A percentile compares a stretch with the other conserved stretches of the same genome.
Evolutionary conservation across 2,888 invertebrate genomes (phyloP).

Genomic region (Eilema depressum): DNA sequence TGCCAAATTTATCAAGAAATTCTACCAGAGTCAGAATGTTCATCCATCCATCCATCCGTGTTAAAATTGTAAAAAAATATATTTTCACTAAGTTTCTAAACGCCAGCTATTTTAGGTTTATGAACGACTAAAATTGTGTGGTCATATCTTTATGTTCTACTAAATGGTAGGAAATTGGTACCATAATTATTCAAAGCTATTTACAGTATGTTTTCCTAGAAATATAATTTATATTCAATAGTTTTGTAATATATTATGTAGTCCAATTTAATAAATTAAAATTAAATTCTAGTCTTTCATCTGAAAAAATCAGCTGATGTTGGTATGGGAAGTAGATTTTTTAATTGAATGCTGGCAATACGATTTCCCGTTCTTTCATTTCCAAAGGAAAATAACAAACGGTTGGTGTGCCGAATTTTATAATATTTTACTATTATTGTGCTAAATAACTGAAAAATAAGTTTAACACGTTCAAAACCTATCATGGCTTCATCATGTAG

Average conservation of each 20-base stretch:
- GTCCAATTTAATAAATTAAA: background rate
- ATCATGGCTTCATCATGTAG: slow-evolving; percentile 25
- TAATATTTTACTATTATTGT: slow-evolving; percentile 47
- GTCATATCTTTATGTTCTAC: background rate
- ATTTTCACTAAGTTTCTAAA: background rate
- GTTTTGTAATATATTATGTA: background rate
- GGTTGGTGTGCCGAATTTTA: slow-evolving; percentile 73
- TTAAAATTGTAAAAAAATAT: background rate
- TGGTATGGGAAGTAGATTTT: slow-evolving; percentile 5
- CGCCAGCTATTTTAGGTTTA: background rate
- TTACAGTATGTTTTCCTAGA: background rate
- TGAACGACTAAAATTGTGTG: background rate
- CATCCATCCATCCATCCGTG: too few species aligned
- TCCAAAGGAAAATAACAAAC: slow-evolving; percentile 72
- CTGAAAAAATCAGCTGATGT: background rate
- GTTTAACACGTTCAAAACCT: slow-evolving; percentile 28
- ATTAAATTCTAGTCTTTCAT: background rate
- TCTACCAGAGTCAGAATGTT: background rate
- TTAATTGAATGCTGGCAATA: slow-evolving; percentile 62
- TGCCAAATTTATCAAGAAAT: background rate
- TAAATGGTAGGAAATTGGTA: background rate
- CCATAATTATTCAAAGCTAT: background rate
- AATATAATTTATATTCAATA: background rate
- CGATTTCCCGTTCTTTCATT: slow-evolving; percentile 72
- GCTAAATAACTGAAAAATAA: slow-evolving; percentile 58